Conservation (phyloP, 2,113 vertebrate genomes). For the Gallinago undulata region DNA sequence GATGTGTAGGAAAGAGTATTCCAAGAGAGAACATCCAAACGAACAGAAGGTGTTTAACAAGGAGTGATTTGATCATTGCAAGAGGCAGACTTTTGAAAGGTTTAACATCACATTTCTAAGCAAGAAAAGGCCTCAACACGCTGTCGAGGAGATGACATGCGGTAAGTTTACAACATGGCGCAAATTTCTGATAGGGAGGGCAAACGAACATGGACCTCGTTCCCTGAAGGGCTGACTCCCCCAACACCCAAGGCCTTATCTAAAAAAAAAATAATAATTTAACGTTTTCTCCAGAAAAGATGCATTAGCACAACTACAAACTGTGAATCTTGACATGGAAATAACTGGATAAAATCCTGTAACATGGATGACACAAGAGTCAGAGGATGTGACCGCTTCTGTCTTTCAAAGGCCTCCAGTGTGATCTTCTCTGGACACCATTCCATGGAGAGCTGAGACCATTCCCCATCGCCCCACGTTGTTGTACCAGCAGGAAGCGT, state of each 20-base stretch:
- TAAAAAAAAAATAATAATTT: not conserved
- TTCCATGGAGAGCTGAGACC: not conserved
- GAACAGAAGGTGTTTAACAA: not conserved
- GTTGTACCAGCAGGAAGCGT: not conserved
- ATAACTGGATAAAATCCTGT: not conserved
- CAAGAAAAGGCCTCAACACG: not conserved
- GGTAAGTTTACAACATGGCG: too few relatives aligned
- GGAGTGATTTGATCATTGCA: not conserved
- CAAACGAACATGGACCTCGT: not conserved
- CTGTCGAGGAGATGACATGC: not conserved
- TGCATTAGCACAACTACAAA: not conserved
- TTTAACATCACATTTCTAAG: not conserved
- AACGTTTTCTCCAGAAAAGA: not conserved
- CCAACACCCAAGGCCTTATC: not conserved
- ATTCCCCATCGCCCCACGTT: fast-evolving
- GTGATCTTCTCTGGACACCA: not conserved
- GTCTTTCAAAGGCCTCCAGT: not conserved
- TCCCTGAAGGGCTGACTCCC: not conserved
- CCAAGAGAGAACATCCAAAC: not conserved
- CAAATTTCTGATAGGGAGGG: not conserved
- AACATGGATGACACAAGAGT: not conserved
- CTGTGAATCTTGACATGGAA: not conserved
- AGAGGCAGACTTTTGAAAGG: not conserved
- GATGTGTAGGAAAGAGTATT: not conserved
- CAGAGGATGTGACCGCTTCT: not conserved